These are phyloP conservation scores for Meloe dianella DNA, from an alignment of 2,888 invertebrate genomes.

Conservation along the genomic window DNA sequence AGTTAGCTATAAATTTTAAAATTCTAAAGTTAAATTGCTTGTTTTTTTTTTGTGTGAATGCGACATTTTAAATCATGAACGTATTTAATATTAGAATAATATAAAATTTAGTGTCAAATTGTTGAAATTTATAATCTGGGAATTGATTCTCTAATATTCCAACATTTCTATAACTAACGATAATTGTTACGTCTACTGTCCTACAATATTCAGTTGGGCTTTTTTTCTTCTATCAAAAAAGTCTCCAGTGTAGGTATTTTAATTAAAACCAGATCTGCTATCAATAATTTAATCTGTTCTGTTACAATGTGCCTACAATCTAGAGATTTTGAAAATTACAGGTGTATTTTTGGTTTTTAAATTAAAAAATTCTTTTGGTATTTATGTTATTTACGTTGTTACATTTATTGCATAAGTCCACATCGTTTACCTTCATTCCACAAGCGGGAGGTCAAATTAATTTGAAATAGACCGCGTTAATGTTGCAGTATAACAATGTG, in stretches of 20 bases:
- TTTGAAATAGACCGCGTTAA: slow-evolving; percentile 3
- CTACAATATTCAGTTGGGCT: no score
- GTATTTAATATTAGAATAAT: background rate
- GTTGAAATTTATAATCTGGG: slow-evolving; percentile 4
- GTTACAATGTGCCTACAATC: no score
- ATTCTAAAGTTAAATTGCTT: background rate
- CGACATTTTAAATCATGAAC: background rate
- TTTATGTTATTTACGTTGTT: background rate
- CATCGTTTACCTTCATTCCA: slow-evolving; percentile 3
- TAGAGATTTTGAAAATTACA: no score
- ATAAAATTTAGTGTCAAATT: background rate
- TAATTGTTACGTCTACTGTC: no score
- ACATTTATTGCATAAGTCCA: slow-evolving; percentile 1
- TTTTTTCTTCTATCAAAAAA: background rate
- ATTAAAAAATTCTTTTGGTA: background rate
- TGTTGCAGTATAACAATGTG: background rate
- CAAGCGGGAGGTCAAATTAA: slow-evolving; percentile 1
- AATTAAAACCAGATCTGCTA: no score
- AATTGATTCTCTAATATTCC: background rate
- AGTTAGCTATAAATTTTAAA: background rate
- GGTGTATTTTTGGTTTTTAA: background rate
- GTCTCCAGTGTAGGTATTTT: no score
- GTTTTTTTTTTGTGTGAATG: background rate
- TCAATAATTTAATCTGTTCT: no score
- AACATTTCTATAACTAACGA: background rate